These are phyloP conservation scores for Rhynchotus rufescens DNA, from an alignment of 2,797 vertebrate genomes.

Conservation along the genomic window DNA sequence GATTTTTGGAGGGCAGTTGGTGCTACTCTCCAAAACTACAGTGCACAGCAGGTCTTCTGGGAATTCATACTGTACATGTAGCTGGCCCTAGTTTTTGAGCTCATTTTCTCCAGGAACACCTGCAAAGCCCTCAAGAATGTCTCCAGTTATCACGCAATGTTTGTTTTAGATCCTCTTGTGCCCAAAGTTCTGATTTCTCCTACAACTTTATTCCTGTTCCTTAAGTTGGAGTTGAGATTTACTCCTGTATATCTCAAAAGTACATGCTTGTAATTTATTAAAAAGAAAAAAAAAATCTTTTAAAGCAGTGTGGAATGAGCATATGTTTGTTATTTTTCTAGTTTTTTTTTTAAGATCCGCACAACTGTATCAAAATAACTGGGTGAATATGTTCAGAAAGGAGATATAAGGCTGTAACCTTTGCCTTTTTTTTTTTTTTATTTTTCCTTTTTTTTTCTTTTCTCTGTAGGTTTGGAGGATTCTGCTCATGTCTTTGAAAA, in stretches of 20 bases:
- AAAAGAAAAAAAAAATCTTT: background rate
- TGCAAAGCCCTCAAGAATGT: background rate
- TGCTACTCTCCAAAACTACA: background rate
- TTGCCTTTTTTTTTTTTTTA: too few species aligned
- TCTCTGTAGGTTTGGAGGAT: constrained; percentile 88
- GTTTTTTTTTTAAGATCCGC: background rate
- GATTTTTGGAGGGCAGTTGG: background rate
- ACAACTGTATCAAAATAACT: background rate
- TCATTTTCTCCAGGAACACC: background rate
- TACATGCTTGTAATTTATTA: background rate
- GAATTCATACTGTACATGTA: background rate
- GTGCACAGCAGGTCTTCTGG: background rate
- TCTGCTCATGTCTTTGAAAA: constrained; percentile 96
- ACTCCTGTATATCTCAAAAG: background rate
- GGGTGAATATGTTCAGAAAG: background rate
- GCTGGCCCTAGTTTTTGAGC: background rate
- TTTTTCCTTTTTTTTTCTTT: background rate
- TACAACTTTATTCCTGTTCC: too few species aligned
- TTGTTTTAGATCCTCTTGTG: background rate
- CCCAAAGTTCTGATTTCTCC: background rate
- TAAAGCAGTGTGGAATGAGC: background rate
- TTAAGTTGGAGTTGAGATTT: background rate
- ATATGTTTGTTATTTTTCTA: background rate
- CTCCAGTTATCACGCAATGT: background rate
- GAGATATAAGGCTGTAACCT: background rate